Evolutionary conservation across 2,797 vertebrate genomes (phyloP).

Genomic region (Danionella dracula): DNA sequence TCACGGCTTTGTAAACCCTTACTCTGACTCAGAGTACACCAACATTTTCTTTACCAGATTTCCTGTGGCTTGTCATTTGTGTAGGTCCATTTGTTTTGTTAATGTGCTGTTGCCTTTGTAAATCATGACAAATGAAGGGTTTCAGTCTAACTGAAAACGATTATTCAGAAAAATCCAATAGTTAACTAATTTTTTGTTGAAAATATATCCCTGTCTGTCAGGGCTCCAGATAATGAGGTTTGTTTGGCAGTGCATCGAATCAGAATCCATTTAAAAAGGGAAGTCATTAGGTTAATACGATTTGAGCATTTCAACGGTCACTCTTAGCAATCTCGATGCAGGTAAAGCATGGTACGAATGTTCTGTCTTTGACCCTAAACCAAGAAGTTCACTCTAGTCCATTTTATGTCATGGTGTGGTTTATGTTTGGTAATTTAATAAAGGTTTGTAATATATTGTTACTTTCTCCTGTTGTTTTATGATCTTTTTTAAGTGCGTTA

Average conservation of each 20-base stretch:
- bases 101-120: constrained; percentile 44
- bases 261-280: constrained; percentile 68
- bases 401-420: too few species aligned
- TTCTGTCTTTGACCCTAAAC: constrained; percentile 20
- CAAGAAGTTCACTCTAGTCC: too few species aligned
- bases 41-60: constrained; percentile 13
- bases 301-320: constrained; percentile 57
- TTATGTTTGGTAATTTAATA: background rate
- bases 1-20: too few species aligned
- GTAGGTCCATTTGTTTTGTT: constrained; percentile 8
- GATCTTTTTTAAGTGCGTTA: background rate
- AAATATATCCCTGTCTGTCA: constrained; percentile 59
- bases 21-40: constrained; percentile 7
- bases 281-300: constrained; percentile 68
- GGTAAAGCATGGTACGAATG: constrained; percentile 45
- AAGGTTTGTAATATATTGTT: background rate
- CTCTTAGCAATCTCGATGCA: constrained; percentile 52
- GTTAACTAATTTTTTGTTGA: constrained; percentile 48
- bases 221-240: constrained; percentile 61
- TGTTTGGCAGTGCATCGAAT: constrained; percentile 63
- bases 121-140: constrained; percentile 34
- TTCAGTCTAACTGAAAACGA: constrained; percentile 28
- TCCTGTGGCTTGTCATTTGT: background rate
- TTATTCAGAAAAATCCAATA: constrained; percentile 34
- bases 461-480: background rate